These are phyloP conservation scores for Syrmaticus mikado DNA, from an alignment of 2,113 vertebrate species.

Conservation along the genomic window DNA sequence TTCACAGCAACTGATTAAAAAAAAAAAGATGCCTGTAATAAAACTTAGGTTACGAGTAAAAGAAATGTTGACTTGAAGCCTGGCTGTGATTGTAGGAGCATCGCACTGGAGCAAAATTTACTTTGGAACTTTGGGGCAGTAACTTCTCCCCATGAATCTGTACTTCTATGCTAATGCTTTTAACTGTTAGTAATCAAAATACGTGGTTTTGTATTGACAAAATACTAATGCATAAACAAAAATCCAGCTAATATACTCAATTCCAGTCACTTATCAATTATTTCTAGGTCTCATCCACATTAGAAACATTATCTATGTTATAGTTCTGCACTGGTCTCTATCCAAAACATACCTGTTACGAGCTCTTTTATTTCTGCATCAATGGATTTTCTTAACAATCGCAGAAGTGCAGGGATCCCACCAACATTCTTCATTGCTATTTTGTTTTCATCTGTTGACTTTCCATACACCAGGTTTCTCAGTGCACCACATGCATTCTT, in stretches of 20 bases:
- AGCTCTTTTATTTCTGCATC: constrained; percentile 95
- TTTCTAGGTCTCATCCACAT: not conserved
- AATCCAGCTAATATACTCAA: not conserved
- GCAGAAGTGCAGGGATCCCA: constrained; percentile 91
- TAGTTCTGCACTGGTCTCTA: not conserved
- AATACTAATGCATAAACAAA: not conserved
- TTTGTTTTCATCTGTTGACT: constrained; percentile 96
- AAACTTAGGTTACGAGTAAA: not conserved
- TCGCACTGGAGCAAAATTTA: not conserved
- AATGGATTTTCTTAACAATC: constrained; percentile 91
- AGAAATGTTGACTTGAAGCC: not conserved
- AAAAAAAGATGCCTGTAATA: not conserved
- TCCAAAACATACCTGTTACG: constrained; percentile 87
- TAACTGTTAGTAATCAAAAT: not conserved
- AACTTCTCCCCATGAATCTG: not conserved
- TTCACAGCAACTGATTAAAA: not conserved
- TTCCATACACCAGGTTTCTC: constrained; percentile 95
- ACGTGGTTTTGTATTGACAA: not conserved
- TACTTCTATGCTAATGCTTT: not conserved
- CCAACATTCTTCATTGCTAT: constrained; percentile 93
- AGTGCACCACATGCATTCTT: constrained; percentile 94
- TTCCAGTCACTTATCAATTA: not conserved
- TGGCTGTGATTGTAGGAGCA: not conserved
- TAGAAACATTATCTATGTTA: not conserved
- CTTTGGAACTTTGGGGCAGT: not conserved